A percentile compares a stretch with the other conserved stretches of the same genome.
Evolutionary conservation across 2,888 invertebrate species (phyloP).

Genomic region (Temnothorax unifasciatus): DNA sequence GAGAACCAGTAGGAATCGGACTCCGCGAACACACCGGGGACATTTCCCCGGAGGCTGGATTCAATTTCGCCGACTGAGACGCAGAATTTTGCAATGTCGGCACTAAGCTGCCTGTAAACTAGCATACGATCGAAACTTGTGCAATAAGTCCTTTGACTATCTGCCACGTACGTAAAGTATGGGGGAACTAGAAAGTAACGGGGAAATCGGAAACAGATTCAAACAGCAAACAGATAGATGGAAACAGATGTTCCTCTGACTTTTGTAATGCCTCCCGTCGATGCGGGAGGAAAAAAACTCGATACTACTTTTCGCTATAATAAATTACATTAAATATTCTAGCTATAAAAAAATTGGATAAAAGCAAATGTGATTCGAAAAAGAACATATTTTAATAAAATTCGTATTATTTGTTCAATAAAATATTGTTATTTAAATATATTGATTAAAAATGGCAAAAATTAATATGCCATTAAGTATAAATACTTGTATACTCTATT

Average conservation of each 20-base stretch:
- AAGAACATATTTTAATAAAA: background rate
- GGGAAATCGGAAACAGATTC: slow-evolving; percentile 30
- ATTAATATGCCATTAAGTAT: slow-evolving; percentile 3
- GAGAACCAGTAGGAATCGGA: slow-evolving; percentile 59
- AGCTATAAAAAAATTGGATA: background rate
- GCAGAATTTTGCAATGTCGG: slow-evolving; percentile 77
- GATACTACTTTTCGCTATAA: background rate
- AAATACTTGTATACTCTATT: background rate
- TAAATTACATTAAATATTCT: too few species aligned
- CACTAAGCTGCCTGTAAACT: slow-evolving; percentile 75
- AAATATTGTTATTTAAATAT: background rate
- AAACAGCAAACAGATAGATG: slow-evolving; percentile 21
- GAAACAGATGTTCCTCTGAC: slow-evolving; percentile 29
- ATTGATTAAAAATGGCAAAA: background rate
- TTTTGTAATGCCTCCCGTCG: background rate
- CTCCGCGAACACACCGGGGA: slow-evolving; percentile 72
- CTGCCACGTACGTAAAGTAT: slow-evolving; percentile 61
- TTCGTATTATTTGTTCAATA: background rate
- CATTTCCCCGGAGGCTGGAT: slow-evolving; percentile 82
- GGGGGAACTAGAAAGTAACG: slow-evolving; percentile 8
- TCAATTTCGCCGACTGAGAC: slow-evolving; percentile 82
- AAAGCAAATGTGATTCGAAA: background rate
- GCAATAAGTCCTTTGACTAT: slow-evolving; percentile 79
- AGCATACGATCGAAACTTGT: slow-evolving; percentile 73
- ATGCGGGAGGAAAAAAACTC: background rate